Percentiles rank a stretch among this genome's conserved stretches.
phyloP scores from a whole-genome alignment of 2,113 vertebrate species.

The Rhineura floridana region DNA sequence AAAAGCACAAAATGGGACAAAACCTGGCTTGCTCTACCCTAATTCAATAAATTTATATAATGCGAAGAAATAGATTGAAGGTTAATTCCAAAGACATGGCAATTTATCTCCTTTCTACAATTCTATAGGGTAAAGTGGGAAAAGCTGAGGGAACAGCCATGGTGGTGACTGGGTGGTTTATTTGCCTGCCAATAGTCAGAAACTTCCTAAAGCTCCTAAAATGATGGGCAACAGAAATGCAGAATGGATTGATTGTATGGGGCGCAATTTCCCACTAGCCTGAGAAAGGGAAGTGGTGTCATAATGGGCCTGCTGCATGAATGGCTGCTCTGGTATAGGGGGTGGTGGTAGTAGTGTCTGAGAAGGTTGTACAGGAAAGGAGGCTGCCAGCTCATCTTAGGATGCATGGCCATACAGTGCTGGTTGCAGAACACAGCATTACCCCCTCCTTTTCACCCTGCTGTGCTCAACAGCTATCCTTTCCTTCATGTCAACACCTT shows the following conservation, averaged over 20 bases:
- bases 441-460: background rate
- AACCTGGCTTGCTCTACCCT: too few relatives aligned
- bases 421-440: background rate
- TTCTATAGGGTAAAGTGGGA: background rate
- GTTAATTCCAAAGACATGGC: too few relatives aligned
- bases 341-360: background rate
- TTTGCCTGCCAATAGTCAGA: background rate
- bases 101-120: background rate
- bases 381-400: background rate
- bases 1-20: background rate
- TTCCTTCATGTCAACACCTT: background rate
- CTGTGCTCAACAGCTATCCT: background rate
- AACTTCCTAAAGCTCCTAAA: background rate
- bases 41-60: background rate
- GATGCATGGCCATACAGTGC: background rate
- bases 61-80: background rate
- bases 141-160: background rate
- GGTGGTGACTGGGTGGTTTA: too few relatives aligned
- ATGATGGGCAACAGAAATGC: background rate
- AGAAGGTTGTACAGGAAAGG: background rate
- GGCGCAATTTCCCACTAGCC: too few relatives aligned
- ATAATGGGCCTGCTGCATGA: background rate
- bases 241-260: background rate
- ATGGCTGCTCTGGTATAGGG: background rate
- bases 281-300: too few relatives aligned